A percentile compares a stretch with the other conserved stretches of the same genome.
phyloP scores from a whole-genome alignment of 2,888 invertebrate species.

The Cistogaster globosa region DNA sequence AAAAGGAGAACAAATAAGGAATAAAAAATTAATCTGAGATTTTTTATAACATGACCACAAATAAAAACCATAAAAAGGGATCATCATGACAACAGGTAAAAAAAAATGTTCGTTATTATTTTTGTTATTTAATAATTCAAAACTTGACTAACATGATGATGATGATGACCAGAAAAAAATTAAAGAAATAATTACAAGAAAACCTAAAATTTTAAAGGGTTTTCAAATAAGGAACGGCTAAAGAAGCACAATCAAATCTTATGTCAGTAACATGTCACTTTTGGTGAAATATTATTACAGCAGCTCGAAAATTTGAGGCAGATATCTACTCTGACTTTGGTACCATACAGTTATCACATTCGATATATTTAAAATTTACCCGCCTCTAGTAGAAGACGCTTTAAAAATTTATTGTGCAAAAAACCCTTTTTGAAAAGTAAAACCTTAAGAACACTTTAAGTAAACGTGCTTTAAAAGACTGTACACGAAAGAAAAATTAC shows the following conservation, averaged over 20 bases:
- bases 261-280: no score
- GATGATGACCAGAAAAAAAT: slow-evolving; percentile 6
- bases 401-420: neutral
- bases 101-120: slow-evolving; percentile 2
- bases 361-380: no score
- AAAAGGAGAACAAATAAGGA: slow-evolving; percentile 5
- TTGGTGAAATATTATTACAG: no score
- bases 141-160: slow-evolving; percentile 42
- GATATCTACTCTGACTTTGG: no score
- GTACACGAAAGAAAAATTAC: neutral
- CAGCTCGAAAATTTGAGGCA: no score
- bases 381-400: no score
- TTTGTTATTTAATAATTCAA: neutral
- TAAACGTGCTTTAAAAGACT: neutral
- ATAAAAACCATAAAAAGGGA: slow-evolving; percentile 42
- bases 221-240: no score
- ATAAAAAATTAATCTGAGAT: neutral
- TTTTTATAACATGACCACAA: slow-evolving; percentile 26
- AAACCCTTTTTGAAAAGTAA: neutral
- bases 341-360: no score
- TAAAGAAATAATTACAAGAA: slow-evolving; percentile 29
- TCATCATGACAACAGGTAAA: slow-evolving; percentile 44
- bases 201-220: neutral
- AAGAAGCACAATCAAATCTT: no score
- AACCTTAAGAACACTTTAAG: neutral